Evolutionary conservation across 2,797 vertebrate genomes (phyloP).

Genomic region (Eulemur mongoz): DNA sequence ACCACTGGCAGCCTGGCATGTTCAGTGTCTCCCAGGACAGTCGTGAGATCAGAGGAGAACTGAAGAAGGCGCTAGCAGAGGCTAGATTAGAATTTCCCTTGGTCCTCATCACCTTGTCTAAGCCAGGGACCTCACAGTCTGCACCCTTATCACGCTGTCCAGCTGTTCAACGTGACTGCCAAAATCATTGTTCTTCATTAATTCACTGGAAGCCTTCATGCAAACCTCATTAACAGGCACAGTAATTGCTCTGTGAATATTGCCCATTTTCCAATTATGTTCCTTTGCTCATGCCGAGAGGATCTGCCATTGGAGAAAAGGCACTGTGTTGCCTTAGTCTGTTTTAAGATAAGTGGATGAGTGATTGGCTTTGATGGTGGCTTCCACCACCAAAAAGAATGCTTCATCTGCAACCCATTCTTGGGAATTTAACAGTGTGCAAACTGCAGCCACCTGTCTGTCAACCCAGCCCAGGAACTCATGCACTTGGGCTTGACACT

Average conservation of each 20-base stretch:
- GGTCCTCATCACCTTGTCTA: background rate
- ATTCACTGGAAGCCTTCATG: constrained; percentile 61
- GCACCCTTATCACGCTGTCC: constrained; percentile 61
- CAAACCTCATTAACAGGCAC: constrained; percentile 65
- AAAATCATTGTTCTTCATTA: constrained; percentile 56
- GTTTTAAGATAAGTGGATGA: background rate
- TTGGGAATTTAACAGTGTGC: background rate
- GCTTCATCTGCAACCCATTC: background rate
- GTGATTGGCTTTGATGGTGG: background rate
- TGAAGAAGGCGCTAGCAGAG: background rate
- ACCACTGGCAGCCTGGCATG: background rate
- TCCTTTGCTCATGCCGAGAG: background rate
- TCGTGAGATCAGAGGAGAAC: background rate
- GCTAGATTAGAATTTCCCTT: background rate
- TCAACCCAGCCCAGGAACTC: background rate
- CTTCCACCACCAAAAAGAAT: background rate
- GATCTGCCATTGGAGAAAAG: background rate
- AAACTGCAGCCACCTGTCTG: background rate
- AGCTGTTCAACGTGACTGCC: constrained; percentile 50
- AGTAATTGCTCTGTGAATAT: constrained; percentile 68
- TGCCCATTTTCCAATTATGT: constrained; percentile 68
- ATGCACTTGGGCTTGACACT: background rate
- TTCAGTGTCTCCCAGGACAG: background rate
- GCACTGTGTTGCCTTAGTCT: background rate
- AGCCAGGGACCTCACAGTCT: background rate